Percentiles rank a stretch among this genome's conserved stretches.
Conservation (phyloP, 2,113 vertebrate genomes). For the Alexandromys fortis region DNA sequence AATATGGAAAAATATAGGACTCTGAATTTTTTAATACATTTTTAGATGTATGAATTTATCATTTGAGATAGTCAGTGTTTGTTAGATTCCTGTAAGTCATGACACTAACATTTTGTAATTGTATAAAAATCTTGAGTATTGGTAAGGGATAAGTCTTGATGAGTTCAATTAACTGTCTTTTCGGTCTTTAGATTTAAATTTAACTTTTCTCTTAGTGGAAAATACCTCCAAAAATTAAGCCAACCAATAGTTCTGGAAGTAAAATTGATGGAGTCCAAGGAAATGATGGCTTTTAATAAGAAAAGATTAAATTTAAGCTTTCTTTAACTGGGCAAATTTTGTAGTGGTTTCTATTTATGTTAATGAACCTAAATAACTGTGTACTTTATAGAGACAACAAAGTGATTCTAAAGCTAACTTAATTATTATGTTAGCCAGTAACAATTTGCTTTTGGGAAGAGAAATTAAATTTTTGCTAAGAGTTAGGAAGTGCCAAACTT, state of each 20-base stretch:
- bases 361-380: conserved; percentile 1
- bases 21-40: background rate
- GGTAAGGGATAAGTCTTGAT: background rate
- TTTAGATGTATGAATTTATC: background rate
- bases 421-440: conserved; percentile 31
- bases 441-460: conserved; percentile 45
- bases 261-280: conserved; percentile 7
- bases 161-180: background rate
- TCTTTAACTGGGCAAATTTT: conserved; percentile 13
- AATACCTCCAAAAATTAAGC: background rate
- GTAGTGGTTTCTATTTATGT: background rate
- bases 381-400: conserved; percentile 43
- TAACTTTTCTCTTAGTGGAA: conserved; percentile 20
- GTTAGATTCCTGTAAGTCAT: background rate
- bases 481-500: conserved; percentile 5
- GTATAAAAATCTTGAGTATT: background rate
- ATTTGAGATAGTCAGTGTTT: background rate
- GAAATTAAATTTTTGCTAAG: background rate
- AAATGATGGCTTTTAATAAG: background rate
- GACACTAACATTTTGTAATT: background rate
- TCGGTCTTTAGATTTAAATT: background rate
- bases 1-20: background rate
- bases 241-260: background rate
- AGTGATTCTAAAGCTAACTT: background rate
- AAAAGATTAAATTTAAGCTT: conserved; percentile 36